Evolutionary conservation across 2,113 vertebrate species (phyloP).

Genomic region (Rhinoderma darwinii): DNA sequence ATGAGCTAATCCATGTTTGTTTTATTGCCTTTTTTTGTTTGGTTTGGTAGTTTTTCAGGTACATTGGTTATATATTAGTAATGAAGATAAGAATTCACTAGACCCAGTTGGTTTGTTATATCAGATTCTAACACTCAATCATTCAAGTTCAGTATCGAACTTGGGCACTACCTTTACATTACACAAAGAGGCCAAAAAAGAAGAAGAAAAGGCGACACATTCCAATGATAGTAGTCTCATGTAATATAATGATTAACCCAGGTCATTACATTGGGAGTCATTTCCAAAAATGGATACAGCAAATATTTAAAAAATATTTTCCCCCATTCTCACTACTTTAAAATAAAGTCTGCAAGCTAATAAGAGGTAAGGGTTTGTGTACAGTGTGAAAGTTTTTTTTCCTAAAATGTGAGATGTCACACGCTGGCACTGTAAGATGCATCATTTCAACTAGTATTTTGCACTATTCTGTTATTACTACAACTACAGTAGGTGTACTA

Average conservation of each 20-base stretch:
- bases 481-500: no score
- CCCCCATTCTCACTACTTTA: no score
- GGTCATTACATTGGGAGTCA: no score
- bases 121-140: not conserved
- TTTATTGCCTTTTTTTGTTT: slow-evolving; percentile 19
- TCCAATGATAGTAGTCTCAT: not conserved
- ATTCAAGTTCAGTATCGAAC: not conserved
- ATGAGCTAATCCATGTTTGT: slow-evolving; percentile 2
- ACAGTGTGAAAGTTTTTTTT: no score
- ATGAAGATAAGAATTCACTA: not conserved
- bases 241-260: not conserved
- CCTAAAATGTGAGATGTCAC: no score
- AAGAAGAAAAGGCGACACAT: not conserved
- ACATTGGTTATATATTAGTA: slow-evolving; percentile 14
- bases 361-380: no score
- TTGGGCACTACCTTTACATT: not conserved
- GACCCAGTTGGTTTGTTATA: not conserved
- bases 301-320: no score
- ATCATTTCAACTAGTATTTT: no score
- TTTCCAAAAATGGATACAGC: no score
- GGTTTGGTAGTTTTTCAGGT: not conserved
- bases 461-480: no score
- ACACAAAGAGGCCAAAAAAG: not conserved
- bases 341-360: no score
- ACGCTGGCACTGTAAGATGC: no score